Evolutionary conservation across 2,113 vertebrate genomes (phyloP), one percentile per base, ranked within the genome.

Genomic region (Raja brachyura): DNA sequence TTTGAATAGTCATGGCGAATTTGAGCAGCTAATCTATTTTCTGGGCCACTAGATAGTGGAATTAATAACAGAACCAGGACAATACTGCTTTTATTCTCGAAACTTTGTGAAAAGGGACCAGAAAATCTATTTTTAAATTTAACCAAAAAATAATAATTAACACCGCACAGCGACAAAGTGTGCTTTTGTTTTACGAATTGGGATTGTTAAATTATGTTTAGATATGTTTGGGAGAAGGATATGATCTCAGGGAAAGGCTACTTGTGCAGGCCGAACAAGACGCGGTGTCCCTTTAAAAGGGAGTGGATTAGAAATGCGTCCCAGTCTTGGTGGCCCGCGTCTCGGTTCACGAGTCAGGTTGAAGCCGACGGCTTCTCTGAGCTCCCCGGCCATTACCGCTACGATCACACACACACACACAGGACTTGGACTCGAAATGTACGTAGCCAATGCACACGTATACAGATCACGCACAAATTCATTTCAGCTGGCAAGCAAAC

Each of bases 401-500:
- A 54, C 20, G 33, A 92, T 73, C 66, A 54, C n/a, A 92, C 63
- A 90, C 86, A n/a, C n/a, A 3, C 39, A 48, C 39, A 48, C 0
- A 48, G 86, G 66, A 92, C 66, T 92, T 92, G 90, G 66, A 74
- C 90, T 48, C 8, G 31, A 48, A 73, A 73, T 73, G 66, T 92
- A 48, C 66, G 66, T 70, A 39, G 66, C 33, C 66, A 28, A 74
- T 92, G 90, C 33, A 92, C 90, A 92, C 90, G 90, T 92, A 73
- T 54, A 70, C 66, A 68, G 66, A 73, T 70, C 88, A 73, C 88
- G 66, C 66, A 92, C 18, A 92, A 92, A 92, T 92, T 25, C 66
- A 92, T 73, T 92, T 92, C 90, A 92, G 66, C 90, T 92, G 90
- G 88, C 88, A 70, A 48, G 66, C 63, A 92, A 73, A 25, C 66